Percentiles rank a stretch among this genome's conserved stretches.
phyloP scores from a whole-genome alignment of 2,888 invertebrate genomes.

The Cheilosia vernalis region DNA sequence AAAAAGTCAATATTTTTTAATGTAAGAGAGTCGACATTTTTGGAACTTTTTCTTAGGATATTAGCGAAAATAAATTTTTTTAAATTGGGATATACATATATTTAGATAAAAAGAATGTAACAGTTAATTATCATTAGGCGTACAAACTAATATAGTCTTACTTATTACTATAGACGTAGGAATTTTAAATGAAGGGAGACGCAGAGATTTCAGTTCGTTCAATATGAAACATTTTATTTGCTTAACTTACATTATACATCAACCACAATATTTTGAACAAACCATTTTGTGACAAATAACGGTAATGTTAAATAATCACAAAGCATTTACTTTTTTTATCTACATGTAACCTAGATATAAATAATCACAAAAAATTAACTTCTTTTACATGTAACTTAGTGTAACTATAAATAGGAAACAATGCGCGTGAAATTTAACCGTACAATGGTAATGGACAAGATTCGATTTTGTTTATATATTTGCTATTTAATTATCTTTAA shows the following conservation, averaged over 20 bases:
- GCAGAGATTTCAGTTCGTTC: constrained; percentile 15
- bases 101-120: constrained; percentile 26
- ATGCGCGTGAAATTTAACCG: constrained; percentile 13
- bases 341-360: constrained; percentile 52
- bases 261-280: constrained; percentile 13
- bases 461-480: constrained; percentile 32
- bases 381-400: constrained; percentile 64
- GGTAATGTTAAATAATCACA: constrained; percentile 45
- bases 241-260: constrained; percentile 18
- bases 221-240: constrained; percentile 14
- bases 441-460: constrained; percentile 52
- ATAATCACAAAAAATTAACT: neutral
- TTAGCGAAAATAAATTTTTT: constrained; percentile 29
- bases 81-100: constrained; percentile 27
- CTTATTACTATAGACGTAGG: constrained; percentile 39
- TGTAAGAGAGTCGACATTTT: neutral
- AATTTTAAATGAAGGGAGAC: constrained; percentile 16
- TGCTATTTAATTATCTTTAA: constrained; percentile 41
- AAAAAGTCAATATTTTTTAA: constrained; percentile 20
- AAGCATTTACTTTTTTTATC: constrained; percentile 59
- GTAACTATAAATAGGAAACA: constrained; percentile 27
- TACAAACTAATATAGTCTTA: constrained; percentile 42
- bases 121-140: constrained; percentile 53
- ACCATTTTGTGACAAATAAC: constrained; percentile 26
- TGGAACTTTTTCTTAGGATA: constrained; percentile 6